A percentile compares a stretch with the other conserved stretches of the same genome.
These are phyloP conservation scores for Phrixothrix hirtus DNA, from an alignment of 2,888 invertebrate genomes.

Conservation along the genomic window DNA sequence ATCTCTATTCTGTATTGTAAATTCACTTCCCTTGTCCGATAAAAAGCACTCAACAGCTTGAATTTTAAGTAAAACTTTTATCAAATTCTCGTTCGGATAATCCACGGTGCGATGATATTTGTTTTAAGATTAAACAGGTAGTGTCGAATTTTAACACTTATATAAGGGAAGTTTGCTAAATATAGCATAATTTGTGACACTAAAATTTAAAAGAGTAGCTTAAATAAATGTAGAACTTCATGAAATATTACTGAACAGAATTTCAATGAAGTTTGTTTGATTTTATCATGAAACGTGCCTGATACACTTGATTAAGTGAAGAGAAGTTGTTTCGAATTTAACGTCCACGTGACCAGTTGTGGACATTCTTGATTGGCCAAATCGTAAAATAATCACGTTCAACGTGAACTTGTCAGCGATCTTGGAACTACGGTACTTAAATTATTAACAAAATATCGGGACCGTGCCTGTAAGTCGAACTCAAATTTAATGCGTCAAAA, in stretches of 20 bases:
- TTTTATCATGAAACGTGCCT: conserved; percentile 16
- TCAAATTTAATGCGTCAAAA: conserved; percentile 14
- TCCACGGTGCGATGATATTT: conserved; percentile 33
- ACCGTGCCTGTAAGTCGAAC: background rate
- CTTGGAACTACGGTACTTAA: conserved; percentile 30
- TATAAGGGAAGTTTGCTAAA: too few species aligned
- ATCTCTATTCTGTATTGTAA: conserved; percentile 53
- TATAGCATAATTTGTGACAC: too few species aligned
- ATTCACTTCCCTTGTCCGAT: conserved; percentile 59
- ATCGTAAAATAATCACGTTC: conserved; percentile 36
- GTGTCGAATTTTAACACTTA: too few species aligned
- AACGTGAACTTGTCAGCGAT: conserved; percentile 32
- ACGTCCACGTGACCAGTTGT: conserved; percentile 33
- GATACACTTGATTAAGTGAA: conserved; percentile 4
- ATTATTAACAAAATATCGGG: conserved; percentile 17
- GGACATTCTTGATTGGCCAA: conserved; percentile 37
- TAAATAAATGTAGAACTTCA: background rate
- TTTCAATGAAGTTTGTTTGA: conserved; percentile 13
- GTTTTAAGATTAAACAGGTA: conserved; percentile 34
- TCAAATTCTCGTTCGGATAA: conserved; percentile 21
- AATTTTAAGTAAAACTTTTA: conserved; percentile 51
- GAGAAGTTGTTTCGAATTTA: conserved; percentile 20
- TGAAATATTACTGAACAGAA: background rate
- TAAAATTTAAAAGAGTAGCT: too few species aligned
- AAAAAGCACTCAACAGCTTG: conserved; percentile 55